Evolutionary conservation across 1,140 invertebrate genomes (phyloP), one percentile per base, ranked within the genome.

Genomic region (Drosophila yakuba): DNA sequence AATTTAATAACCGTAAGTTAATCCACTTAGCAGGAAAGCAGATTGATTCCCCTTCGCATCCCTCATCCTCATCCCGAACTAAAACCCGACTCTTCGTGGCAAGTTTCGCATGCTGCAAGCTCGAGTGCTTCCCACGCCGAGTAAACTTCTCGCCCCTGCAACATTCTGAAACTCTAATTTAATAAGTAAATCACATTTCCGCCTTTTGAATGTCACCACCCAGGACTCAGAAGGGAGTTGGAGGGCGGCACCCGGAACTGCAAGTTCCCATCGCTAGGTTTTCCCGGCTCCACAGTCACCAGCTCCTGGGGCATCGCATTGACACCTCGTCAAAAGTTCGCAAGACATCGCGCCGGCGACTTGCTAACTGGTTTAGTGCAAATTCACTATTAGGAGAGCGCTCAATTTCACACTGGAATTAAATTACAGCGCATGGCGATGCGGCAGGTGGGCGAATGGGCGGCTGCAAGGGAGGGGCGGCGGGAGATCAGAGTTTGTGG

Each of bases 141-240:
- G 35, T 23, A 56, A 38, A 54, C 50, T 58, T 36, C 32, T 52
- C 60, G 28, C n/a, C 32, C 32, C 44, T 12, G 57, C 20, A 23
- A 43, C 74, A 76, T 60, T 76, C 44, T 54, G 54, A 51, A 66
- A 76, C 62, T 76, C 74, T 85, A 85, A 85, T 85, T 86, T 73
- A 85, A 85, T 85, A 86, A 85, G 78, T 73, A 85, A 85, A 85
- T 85, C 82, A 76, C 83, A 88, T 85, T 85, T 85, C 83, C 82
- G 74, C 64, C 71, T 82, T 75, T 83, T 71, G 75, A 75, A 79
- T 78, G 69, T 78, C 74, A 45, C 47, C 50, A 54, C 43, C 48
- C 61, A 43, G 23, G 43, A 44, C 39, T 38, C 20, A 43, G 14
- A 2, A 28, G 47, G 47, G 38, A 68, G 64, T 52, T 68, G 28